Percentiles rank a stretch among this genome's conserved stretches.
phyloP scores from a whole-genome alignment of 2,113 vertebrate genomes.

The Pithys albifrons region DNA sequence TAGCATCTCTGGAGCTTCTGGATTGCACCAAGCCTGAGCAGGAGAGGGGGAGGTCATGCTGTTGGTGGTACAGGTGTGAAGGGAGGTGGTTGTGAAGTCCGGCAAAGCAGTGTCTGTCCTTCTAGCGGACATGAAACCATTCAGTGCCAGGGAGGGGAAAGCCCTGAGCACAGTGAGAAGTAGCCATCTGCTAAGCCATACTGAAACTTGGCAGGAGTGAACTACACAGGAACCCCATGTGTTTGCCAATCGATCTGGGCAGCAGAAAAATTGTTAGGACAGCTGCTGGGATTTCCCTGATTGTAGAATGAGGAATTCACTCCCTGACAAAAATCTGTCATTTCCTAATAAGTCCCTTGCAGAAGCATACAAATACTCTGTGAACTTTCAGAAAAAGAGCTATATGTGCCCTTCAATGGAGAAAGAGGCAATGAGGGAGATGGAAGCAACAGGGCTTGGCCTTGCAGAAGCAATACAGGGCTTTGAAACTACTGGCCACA shows the following conservation, averaged over 20 bases:
- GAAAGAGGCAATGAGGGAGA: background rate
- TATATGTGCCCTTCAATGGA: background rate
- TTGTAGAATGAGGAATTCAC: background rate
- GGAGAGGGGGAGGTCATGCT: accelerated
- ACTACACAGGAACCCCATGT: background rate
- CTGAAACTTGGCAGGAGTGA: background rate
- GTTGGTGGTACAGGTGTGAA: background rate
- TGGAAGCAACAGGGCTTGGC: accelerated
- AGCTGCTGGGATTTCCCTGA: background rate
- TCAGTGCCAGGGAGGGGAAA: background rate
- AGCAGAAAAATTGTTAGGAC: background rate
- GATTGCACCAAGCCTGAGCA: background rate
- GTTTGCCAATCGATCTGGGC: accelerated
- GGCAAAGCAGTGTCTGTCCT: background rate
- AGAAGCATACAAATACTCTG: background rate
- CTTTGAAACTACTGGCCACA: background rate
- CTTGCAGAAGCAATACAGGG: background rate
- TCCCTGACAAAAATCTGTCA: background rate
- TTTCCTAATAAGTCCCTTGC: background rate
- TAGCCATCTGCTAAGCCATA: background rate
- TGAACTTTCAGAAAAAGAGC: background rate
- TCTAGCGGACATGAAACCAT: background rate
- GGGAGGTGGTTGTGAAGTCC: background rate
- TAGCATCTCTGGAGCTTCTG: background rate
- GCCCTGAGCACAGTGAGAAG: background rate